Evolutionary conservation across 2,113 vertebrate genomes (phyloP).

Genomic region (Trinectes maculatus): DNA sequence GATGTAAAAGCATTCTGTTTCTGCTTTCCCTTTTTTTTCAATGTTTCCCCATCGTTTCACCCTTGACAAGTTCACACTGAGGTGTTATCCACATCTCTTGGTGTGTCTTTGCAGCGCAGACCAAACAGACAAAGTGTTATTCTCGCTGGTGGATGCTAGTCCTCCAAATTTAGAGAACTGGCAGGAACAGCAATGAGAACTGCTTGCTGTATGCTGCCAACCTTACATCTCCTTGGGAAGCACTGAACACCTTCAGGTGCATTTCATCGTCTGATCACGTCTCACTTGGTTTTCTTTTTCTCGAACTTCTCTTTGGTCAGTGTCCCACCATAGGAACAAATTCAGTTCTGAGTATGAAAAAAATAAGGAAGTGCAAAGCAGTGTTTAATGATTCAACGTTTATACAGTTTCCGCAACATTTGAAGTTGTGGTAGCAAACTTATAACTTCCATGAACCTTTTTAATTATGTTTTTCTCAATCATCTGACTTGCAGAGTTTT

Average conservation of each 20-base stretch:
- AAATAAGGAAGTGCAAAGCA: neutral
- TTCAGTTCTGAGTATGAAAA: slow-evolving; percentile 10
- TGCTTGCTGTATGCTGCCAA: slow-evolving; percentile 52
- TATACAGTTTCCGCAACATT: neutral
- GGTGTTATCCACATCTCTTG: slow-evolving; percentile 34
- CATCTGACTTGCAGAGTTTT: slow-evolving; percentile 25
- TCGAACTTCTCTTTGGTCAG: neutral
- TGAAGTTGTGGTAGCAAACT: neutral
- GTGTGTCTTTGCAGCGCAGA: slow-evolving; percentile 35
- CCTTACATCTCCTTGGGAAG: slow-evolving; percentile 45
- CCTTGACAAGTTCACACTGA: slow-evolving; percentile 41
- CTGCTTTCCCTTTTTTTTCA: neutral
- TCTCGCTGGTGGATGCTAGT: slow-evolving; percentile 64
- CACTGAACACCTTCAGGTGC: slow-evolving; percentile 47
- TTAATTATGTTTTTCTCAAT: neutral
- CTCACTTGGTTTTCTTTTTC: slow-evolving; percentile 28
- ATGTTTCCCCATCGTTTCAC: slow-evolving; percentile 22
- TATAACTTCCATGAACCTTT: neutral
- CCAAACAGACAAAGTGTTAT: slow-evolving; percentile 52
- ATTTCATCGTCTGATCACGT: slow-evolving; percentile 48
- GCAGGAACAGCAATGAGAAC: slow-evolving; percentile 62
- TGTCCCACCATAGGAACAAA: slow-evolving; percentile 5
- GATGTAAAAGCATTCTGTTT: neutral
- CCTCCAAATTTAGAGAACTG: slow-evolving; percentile 61
- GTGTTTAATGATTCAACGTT: slow-evolving; percentile 18